Conservation (phyloP, 1,140 invertebrate species). For the Pseudomyrmex gracilis region DNA sequence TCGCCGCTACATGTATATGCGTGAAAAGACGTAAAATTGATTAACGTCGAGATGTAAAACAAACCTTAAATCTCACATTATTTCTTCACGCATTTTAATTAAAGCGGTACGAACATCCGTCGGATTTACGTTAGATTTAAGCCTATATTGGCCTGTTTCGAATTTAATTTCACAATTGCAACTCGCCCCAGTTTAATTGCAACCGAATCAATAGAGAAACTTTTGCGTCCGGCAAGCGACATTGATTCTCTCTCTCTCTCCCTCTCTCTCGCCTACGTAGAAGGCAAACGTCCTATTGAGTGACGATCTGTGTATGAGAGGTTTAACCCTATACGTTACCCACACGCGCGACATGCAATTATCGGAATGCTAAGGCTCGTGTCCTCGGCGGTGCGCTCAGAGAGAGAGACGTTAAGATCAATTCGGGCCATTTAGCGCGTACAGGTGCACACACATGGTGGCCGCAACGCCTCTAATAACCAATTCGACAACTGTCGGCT, state of each 20-base stretch:
- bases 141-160: neutral
- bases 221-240: neutral
- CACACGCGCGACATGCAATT: constrained; percentile 61
- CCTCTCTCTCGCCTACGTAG: constrained; percentile 35
- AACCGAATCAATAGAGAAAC: constrained; percentile 28
- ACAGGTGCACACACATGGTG: constrained; percentile 36
- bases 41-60: too few species aligned
- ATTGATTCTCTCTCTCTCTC: constrained; percentile 18
- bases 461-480: constrained; percentile 51
- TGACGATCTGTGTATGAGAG: constrained; percentile 35
- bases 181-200: constrained; percentile 22
- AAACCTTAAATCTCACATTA: neutral
- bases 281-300: constrained; percentile 58
- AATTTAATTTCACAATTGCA: neutral
- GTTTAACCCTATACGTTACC: constrained; percentile 52
- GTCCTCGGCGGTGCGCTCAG: neutral
- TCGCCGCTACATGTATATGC: too few species aligned
- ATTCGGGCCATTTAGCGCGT: constrained; percentile 50
- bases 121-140: neutral
- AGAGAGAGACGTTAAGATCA: constrained; percentile 58
- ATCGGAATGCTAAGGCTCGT: constrained; percentile 54
- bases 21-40: too few species aligned
- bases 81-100: neutral
- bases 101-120: neutral
- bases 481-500: constrained; percentile 52